Base-by-base conservation (phyloP, 2,797 vertebrate species). In the Parauchenoglanis punctatus region DNA sequence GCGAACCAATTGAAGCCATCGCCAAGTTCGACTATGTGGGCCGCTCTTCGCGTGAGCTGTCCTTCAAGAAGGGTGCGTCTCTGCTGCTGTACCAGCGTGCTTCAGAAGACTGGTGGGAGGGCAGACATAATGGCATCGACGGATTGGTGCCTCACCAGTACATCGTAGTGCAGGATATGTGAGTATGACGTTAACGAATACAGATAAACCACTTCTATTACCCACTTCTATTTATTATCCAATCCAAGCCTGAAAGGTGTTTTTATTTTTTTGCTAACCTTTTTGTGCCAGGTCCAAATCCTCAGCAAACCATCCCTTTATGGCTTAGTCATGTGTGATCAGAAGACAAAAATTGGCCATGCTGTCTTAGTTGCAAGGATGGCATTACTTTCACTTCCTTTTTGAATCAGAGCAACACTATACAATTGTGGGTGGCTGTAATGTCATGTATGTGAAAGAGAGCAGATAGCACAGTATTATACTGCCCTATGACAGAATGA, bases 81-180 rank as follows among this genome's bases (percentile, higher is more conserved):
- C 94, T 99, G 90, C 96, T 99, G 92, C 96, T 99, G 75, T 99
- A 99, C 84, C 98, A 99, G 92, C 97, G 98, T 7, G 99, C 98
- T 0, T 99, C 99, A 0, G 97, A 99, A 80, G 99, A 99, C 95
- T 99, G 99, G 99, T 99, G 99, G 99, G 99, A 99, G 95, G 99
- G 99, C 77, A 95, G 99, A 25, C 99, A 99, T 95, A 99, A 99
- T 0, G 98, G 99, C 49, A 95, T 99, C 2, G 99, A 99, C 0
- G 99, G 99, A 85, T 96, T 99, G 59, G 98, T 99, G 87, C 99
- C 99, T 20, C 99, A 99, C 91, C 99, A 99, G 93, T 99, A 99
- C 89, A 99, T 99, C 7, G 98, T 99, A 85, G 98, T 99, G 91
- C 99, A 99, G 90, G 99, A 99, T 87, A 97, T 99, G 99, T 99